Conservation (phyloP, 2,797 vertebrate species). For the Leptatherina wallacei region DNA sequence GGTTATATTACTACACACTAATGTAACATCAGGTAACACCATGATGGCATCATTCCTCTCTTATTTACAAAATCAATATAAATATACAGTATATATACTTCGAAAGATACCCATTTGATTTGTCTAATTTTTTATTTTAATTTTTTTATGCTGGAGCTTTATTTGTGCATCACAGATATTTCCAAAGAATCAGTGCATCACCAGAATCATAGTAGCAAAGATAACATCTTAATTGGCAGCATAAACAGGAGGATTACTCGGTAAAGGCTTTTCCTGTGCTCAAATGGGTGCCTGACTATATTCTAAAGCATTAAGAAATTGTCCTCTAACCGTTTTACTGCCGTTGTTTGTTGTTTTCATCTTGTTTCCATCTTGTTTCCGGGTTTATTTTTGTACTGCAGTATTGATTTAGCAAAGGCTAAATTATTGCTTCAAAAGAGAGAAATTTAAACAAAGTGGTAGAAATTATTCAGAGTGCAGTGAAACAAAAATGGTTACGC, state of each 20-base stretch:
- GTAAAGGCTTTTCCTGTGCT: not conserved
- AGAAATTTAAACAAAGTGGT: too few species aligned
- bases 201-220: too few species aligned
- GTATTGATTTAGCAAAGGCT: too few species aligned
- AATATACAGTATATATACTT: not conserved
- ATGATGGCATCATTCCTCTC: too few species aligned
- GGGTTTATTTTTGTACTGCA: not conserved
- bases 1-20: not conserved
- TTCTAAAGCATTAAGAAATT: not conserved
- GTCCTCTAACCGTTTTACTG: not conserved
- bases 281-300: not conserved
- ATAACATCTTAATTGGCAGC: too few species aligned
- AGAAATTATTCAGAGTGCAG: not conserved
- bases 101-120: not conserved
- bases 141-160: not conserved
- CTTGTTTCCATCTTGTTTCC: not conserved
- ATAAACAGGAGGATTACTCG: too few species aligned
- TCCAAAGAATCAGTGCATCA: too few species aligned
- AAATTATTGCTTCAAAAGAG: too few species aligned
- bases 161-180: not conserved
- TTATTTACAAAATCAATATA: too few species aligned
- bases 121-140: not conserved
- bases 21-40: not conserved
- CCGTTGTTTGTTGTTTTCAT: not conserved
- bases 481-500: not conserved